These are phyloP conservation scores for Chauna torquata DNA, from an alignment of 2,113 vertebrate species.

Conservation along the genomic window DNA sequence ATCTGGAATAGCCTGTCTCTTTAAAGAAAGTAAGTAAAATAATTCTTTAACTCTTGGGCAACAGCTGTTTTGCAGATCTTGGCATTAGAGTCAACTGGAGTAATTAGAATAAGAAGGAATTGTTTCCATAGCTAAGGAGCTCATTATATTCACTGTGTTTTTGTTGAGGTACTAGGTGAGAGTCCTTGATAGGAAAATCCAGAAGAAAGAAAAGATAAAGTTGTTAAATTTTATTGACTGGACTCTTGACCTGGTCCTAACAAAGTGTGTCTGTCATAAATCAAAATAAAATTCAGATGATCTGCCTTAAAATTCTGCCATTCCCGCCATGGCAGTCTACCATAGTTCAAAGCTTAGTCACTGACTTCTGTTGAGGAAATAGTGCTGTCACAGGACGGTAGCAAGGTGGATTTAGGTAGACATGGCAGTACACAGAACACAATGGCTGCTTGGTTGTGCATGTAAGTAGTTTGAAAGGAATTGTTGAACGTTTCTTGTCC, in stretches of 20 bases:
- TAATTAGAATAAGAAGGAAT: not conserved
- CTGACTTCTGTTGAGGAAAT: not conserved
- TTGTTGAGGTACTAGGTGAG: not conserved
- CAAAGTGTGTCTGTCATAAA: not conserved
- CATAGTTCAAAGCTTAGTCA: not conserved
- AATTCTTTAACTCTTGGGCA: conserved; percentile 3
- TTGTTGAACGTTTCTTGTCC: conserved; percentile 19
- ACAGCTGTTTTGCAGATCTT: not conserved
- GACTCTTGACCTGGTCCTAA: not conserved
- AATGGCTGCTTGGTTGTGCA: not conserved
- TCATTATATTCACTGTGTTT: not conserved
- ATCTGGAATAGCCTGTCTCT: not conserved
- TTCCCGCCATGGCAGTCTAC: not conserved
- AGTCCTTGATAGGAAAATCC: not conserved
- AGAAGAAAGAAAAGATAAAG: not conserved
- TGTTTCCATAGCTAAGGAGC: not conserved
- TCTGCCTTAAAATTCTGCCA: not conserved
- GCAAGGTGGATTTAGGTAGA: not conserved
- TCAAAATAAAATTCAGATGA: not conserved
- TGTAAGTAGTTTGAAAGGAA: not conserved
- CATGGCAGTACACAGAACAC: not conserved
- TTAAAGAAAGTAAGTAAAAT: not conserved
- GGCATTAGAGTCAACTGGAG: not conserved
- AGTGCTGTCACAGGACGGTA: not conserved
- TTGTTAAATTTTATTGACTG: not conserved